Percentiles rank a stretch among this genome's conserved stretches.
Evolutionary conservation across 2,113 vertebrate species (phyloP).

Genomic region (Axis porcinus): DNA sequence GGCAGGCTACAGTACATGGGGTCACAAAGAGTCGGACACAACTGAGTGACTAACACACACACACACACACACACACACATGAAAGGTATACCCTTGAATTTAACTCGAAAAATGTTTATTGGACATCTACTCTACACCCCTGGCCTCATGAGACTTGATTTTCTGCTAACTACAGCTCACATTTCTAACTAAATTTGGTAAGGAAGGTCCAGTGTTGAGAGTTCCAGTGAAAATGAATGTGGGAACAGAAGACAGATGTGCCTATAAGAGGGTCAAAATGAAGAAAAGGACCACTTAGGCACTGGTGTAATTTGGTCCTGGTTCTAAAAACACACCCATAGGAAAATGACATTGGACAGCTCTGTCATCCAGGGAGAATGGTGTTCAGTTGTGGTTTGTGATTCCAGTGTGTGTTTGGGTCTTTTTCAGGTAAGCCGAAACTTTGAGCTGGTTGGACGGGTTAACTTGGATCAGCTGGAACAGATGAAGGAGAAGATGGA

Average conservation of each 20-base stretch:
- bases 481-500: constrained; percentile 90
- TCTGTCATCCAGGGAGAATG: neutral
- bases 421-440: constrained; percentile 93
- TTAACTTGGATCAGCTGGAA: constrained; percentile 97
- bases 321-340: neutral
- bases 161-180: neutral
- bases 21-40: neutral
- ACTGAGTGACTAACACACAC: neutral
- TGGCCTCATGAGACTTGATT: neutral
- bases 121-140: neutral
- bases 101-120: neutral
- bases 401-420: neutral
- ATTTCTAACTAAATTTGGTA: neutral
- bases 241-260: neutral
- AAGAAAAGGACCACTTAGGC: neutral
- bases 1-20: neutral
- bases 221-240: neutral
- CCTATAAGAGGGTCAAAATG: neutral
- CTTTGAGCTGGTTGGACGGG: constrained; percentile 96
- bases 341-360: neutral
- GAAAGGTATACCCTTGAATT: neutral
- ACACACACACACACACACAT: neutral
- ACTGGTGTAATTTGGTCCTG: neutral
- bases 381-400: neutral
- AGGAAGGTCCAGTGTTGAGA: neutral